A percentile compares a stretch with the other conserved stretches of the same genome.
Conservation (phyloP, 2,888 invertebrate species). For the Ophraella communa region DNA sequence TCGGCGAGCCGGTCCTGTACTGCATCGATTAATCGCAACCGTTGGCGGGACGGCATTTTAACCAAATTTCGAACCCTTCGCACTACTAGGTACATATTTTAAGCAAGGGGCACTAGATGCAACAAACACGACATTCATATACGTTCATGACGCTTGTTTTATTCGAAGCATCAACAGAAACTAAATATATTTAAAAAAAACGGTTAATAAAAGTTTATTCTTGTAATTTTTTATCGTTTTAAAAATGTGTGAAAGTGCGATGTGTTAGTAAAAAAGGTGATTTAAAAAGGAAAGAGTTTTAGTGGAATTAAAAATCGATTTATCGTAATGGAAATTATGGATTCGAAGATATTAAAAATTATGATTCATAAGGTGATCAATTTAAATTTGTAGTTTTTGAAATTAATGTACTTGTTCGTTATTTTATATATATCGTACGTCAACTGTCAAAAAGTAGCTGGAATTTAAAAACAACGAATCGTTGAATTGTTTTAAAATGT, state of each 20-base stretch:
- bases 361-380: slow-evolving; percentile 41
- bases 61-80: slow-evolving; percentile 28
- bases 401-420: background rate
- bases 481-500: no score
- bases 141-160: slow-evolving; percentile 18
- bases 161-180: background rate
- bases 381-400: slow-evolving; percentile 1
- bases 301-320: background rate
- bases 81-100: slow-evolving; percentile 3
- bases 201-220: background rate
- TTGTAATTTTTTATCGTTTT: background rate
- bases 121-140: slow-evolving; percentile 29
- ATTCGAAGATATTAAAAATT: slow-evolving; percentile 37
- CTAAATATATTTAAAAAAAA: background rate
- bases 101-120: slow-evolving; percentile 21
- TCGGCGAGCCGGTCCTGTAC: background rate
- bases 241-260: background rate
- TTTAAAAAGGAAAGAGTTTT: background rate
- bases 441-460: background rate
- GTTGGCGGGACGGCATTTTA: slow-evolving; percentile 21
- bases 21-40: slow-evolving; percentile 20
- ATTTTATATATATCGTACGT: background rate
- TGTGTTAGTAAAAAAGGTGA: background rate
- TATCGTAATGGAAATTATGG: slow-evolving; percentile 8
- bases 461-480: no score